Conservation (phyloP, 2,888 invertebrate genomes). For the Asteroscopus sphinx region DNA sequence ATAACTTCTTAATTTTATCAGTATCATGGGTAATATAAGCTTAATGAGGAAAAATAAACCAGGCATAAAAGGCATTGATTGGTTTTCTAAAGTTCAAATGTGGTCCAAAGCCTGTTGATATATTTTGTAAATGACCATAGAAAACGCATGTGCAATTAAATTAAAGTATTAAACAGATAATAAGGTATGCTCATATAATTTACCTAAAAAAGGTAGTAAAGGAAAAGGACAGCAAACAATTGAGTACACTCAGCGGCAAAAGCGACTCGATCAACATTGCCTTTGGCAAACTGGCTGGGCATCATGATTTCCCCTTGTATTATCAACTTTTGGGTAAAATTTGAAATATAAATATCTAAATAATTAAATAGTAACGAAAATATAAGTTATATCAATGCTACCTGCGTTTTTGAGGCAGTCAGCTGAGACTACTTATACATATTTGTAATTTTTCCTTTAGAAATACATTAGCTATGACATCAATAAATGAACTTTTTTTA, state of each 20-base stretch:
- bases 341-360: neutral
- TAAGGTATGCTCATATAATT: conserved; percentile 7
- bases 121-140: neutral
- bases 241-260: conserved; percentile 7
- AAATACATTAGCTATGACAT: no score
- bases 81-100: no score
- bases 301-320: conserved; percentile 4
- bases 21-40: no score
- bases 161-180: neutral
- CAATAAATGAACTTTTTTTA: no score
- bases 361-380: no score
- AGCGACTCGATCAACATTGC: conserved; percentile 24
- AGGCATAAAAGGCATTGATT: no score
- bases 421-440: no score
- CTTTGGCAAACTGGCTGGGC: conserved; percentile 5
- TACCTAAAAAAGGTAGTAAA: conserved; percentile 10
- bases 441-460: no score
- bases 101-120: neutral
- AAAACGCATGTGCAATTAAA: neutral
- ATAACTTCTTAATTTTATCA: no score
- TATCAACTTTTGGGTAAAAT: conserved; percentile 1
- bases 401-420: no score
- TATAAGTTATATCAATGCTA: no score
- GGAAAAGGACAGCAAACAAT: conserved; percentile 19
- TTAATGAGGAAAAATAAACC: no score